Conservation (phyloP, 1,140 invertebrate genomes). For the Anastrepha ludens region DNA sequence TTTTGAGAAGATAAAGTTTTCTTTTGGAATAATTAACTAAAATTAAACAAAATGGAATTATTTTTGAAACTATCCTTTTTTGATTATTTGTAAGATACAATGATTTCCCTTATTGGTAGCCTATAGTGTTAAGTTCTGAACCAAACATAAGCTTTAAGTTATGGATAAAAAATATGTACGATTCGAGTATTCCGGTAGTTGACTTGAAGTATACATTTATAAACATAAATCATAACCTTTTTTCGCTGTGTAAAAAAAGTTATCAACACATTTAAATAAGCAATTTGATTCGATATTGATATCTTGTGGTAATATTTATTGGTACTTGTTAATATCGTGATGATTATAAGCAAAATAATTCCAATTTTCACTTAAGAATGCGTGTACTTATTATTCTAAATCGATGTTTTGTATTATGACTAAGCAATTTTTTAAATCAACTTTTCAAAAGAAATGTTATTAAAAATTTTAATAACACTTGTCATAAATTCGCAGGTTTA, state of each 20-base stretch:
- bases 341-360: constrained; percentile 47
- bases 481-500: constrained; percentile 32
- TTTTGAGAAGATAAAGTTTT: no score
- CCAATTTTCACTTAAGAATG: constrained; percentile 34
- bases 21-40: neutral
- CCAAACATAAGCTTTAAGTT: no score
- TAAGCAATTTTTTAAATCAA: constrained; percentile 34
- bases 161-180: no score
- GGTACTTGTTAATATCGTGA: neutral
- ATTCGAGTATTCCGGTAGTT: no score
- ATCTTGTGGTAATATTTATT: neutral
- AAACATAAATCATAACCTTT: neutral
- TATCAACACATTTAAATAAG: neutral
- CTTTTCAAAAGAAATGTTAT: neutral
- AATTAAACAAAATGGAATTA: neutral
- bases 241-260: neutral
- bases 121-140: no score
- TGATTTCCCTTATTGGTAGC: no score
- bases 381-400: constrained; percentile 52
- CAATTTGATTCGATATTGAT: constrained; percentile 48
- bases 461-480: neutral
- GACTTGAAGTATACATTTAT: no score
- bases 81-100: no score
- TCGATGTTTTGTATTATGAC: constrained; percentile 20
- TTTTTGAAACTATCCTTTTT: no score